These are phyloP conservation scores for Apomyelois bistriatella DNA, from an alignment of 2,888 invertebrate genomes.

Conservation along the genomic window DNA sequence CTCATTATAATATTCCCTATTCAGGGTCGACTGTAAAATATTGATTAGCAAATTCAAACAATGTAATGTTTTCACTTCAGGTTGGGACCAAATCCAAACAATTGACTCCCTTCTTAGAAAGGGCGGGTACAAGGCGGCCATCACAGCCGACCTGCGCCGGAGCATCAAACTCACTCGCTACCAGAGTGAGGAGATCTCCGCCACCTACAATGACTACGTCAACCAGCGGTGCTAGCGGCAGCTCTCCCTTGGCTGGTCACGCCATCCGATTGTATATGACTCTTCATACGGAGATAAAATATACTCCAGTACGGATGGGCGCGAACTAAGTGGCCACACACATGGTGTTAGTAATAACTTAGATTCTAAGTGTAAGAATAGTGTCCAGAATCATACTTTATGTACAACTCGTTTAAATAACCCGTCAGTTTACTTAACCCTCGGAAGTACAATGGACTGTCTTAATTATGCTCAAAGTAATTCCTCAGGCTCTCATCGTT, in stretches of 20 bases:
- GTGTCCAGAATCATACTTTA: constrained; percentile 38
- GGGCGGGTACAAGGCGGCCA: constrained; percentile 95
- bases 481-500: constrained; percentile 27
- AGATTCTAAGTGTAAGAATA: constrained; percentile 61
- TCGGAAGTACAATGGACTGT: constrained; percentile 34
- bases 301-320: constrained; percentile 20
- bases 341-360: constrained; percentile 50
- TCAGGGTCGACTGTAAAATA: too few relatives aligned
- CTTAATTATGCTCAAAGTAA: constrained; percentile 66
- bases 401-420: constrained; percentile 20
- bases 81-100: constrained; percentile 99
- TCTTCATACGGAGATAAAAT: constrained; percentile 15
- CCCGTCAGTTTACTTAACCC: constrained; percentile 23
- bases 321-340: constrained; percentile 30
- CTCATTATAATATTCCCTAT: too few relatives aligned
- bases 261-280: constrained; percentile 25
- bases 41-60: too few relatives aligned
- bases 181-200: constrained; percentile 96
- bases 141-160: constrained; percentile 92
- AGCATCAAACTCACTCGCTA: constrained; percentile 97
- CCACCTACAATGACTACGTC: constrained; percentile 91
- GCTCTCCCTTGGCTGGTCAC: constrained; percentile 44
- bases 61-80: constrained; percentile 68
- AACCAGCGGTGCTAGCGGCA: constrained; percentile 87
- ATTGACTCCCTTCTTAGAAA: constrained; percentile 98